Base-by-base conservation (phyloP, 2,113 vertebrate genomes). In the Sceloporus tristichus region DNA sequence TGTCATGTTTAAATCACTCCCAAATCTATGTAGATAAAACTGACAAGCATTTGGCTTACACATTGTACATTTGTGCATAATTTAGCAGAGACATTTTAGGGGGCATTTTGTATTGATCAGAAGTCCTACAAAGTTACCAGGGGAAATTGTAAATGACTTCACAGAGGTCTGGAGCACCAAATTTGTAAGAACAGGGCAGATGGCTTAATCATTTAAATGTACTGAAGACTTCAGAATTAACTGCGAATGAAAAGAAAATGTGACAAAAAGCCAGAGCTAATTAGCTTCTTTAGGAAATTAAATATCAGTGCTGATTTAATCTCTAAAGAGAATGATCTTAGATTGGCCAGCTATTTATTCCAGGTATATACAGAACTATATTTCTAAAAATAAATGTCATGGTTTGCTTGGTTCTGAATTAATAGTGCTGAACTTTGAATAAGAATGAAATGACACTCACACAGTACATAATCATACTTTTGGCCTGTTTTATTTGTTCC, bases 331-430 rank as follows among this genome's bases (percentile, higher is more conserved):
- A 13, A 29, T 76, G n/a, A 27, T 38, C 29, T 76, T 0, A 25
- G 23, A 74, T 34, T 81, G 82, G 87, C 86, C 88, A 91, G 88
- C 23, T 86, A 38, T 53, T 56, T 85, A 68, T 25, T 83, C 48
- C 18, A 59, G 78, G 53, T 34, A 19, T n/a, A 6, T 2, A 34
- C 5, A 13, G 29, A 81, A 34, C 59, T 21, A 81, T 38, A 81
- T 81, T 82, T 82, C 59, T 42, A 40, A 82, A 40, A 66, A 65
- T 42, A 25, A 82, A 82, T n/a, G 16, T 23, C 3, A 66, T 62
- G 5, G 79, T 7, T 10, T 34, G 83, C 48, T 79, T 53, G 87
- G 85, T 65, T 14, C 59, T 62, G 18, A 62, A 62, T 13, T 25
- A 53, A 48, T 70, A 29, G 25, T 65, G 27, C 34, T 3, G 54